Conservation (phyloP, 1,140 invertebrate genomes). For the Drosophila ficusphila region DNA sequence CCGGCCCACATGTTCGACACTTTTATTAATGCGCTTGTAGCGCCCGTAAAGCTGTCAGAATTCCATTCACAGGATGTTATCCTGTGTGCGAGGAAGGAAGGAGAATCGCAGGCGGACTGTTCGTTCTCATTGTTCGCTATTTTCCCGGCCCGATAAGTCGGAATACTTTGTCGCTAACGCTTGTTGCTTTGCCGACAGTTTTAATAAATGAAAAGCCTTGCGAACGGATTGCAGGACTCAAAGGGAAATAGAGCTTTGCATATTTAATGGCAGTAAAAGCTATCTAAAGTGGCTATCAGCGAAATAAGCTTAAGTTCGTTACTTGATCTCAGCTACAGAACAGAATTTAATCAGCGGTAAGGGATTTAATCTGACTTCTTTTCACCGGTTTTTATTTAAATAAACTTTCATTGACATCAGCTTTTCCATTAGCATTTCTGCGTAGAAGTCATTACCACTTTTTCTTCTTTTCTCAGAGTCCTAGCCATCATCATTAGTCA, state of each 20-base stretch:
- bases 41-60: conserved; percentile 71
- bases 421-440: background rate
- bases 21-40: conserved; percentile 80
- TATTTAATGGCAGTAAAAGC: background rate
- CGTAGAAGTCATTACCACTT: background rate
- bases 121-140: conserved; percentile 18
- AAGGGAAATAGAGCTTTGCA: background rate
- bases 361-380: no score
- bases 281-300: no score
- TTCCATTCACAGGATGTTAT: conserved; percentile 73
- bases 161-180: conserved; percentile 12
- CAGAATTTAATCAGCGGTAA: no score
- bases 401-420: background rate
- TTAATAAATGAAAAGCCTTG: conserved; percentile 64
- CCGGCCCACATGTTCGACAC: conserved; percentile 65
- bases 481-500: conserved; percentile 23
- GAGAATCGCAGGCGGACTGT: background rate
- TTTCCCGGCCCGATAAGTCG: conserved; percentile 47
- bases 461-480: background rate
- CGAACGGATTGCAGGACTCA: background rate
- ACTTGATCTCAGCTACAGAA: no score
- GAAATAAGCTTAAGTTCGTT: no score
- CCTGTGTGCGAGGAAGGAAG: conserved; percentile 15
- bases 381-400: no score
- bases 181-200: conserved; percentile 55